Percentiles rank a stretch among this genome's conserved stretches.
phyloP scores from a whole-genome alignment of 2,888 invertebrate genomes.

The Ferdinandea cuprea region DNA sequence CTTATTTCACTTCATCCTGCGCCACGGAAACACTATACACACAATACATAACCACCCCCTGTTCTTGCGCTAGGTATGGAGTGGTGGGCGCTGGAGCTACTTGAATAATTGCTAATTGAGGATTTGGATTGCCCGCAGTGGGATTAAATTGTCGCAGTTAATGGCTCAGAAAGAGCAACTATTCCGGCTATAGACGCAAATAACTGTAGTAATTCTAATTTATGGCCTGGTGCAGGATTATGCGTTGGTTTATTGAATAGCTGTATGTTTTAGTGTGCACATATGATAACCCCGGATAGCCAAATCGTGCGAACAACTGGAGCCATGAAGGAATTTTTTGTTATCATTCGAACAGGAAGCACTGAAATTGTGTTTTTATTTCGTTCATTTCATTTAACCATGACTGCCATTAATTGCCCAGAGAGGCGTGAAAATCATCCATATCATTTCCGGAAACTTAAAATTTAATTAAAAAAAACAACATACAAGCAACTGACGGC shows the following conservation, averaged over 20 bases:
- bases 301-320: conserved; percentile 38
- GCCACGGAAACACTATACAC: conserved; percentile 25
- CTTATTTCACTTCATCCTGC: conserved; percentile 46
- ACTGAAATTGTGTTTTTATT: conserved; percentile 31
- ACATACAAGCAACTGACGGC: conserved; percentile 38
- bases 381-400: conserved; percentile 65
- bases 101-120: conserved; percentile 80
- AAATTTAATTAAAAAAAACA: conserved; percentile 70
- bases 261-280: conserved; percentile 58
- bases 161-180: conserved; percentile 75
- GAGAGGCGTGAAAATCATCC: conserved; percentile 69
- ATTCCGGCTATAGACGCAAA: conserved; percentile 73
- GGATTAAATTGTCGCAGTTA: conserved; percentile 78
- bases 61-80: conserved; percentile 2
- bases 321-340: not conserved
- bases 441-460: conserved; percentile 67
- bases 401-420: conserved; percentile 61
- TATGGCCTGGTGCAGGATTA: conserved; percentile 71
- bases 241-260: conserved; percentile 70
- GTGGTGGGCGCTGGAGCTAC: conserved; percentile 61
- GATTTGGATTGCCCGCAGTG: conserved; percentile 76
- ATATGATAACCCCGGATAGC: conserved; percentile 50
- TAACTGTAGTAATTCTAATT: conserved; percentile 72
- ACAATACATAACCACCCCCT: conserved; percentile 13
- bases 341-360: conserved; percentile 35